phyloP scores from a whole-genome alignment of 1,140 invertebrate species.

The Archivesica marissinica region DNA sequence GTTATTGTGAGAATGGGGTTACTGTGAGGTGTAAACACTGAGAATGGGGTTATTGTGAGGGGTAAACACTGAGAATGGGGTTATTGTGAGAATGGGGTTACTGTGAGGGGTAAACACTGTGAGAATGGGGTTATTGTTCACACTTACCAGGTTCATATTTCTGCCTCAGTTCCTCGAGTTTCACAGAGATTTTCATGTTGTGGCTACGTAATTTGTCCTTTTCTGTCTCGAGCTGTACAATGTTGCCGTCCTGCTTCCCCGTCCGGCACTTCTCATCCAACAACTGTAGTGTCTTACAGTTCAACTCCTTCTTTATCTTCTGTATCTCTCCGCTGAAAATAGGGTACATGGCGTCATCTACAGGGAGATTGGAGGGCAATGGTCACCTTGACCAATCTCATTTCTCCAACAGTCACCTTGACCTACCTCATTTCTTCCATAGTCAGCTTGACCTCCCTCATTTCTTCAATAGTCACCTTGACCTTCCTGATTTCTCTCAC shows the following conservation, averaged over 20 bases:
- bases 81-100: neutral
- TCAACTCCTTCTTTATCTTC: slow-evolving; percentile 36
- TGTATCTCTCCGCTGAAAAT: slow-evolving; percentile 35
- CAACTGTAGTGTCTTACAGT: slow-evolving; percentile 40
- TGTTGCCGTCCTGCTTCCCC: neutral
- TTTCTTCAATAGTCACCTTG: no score
- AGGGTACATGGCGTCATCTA: no score
- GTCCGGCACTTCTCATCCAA: slow-evolving; percentile 37
- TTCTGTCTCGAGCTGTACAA: slow-evolving; percentile 31
- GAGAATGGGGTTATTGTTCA: neutral
- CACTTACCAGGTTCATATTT: slow-evolving; percentile 58
- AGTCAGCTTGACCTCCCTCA: no score
- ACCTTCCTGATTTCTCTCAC: no score
- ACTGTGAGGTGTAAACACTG: no score
- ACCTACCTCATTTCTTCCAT: no score
- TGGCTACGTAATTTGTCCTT: slow-evolving; percentile 44
- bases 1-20: no score
- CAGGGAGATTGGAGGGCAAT: no score
- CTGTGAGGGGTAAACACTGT: neutral
- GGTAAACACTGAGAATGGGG: no score
- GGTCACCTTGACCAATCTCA: no score
- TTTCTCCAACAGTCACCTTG: no score
- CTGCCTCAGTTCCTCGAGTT: slow-evolving; percentile 44
- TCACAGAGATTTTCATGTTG: slow-evolving; percentile 43
- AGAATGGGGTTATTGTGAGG: no score